Conservation (phyloP, 2,113 vertebrate genomes). For the Solea solea region DNA sequence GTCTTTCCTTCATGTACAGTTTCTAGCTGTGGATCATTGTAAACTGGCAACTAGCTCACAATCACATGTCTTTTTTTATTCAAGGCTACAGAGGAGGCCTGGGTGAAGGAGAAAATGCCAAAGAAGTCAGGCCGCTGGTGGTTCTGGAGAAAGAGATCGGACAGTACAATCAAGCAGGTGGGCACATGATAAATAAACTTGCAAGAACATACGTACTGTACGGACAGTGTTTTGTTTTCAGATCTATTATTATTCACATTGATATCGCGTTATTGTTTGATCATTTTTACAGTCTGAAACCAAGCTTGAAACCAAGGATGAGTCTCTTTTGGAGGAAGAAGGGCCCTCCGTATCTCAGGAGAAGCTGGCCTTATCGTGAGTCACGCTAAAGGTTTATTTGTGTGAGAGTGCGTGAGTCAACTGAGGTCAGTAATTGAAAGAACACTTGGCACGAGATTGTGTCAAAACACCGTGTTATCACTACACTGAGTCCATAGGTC, state of each 20-base stretch:
- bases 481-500: background rate
- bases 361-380: constrained; percentile 74
- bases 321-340: constrained; percentile 76
- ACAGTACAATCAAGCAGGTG: constrained; percentile 94
- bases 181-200: background rate
- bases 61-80: background rate
- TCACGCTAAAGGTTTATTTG: constrained; percentile 1
- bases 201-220: background rate
- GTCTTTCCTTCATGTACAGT: background rate
- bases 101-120: constrained; percentile 98
- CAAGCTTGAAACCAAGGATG: constrained; percentile 90
- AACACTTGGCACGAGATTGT: background rate
- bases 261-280: background rate
- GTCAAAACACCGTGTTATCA: background rate
- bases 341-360: constrained; percentile 69
- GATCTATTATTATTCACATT: background rate
- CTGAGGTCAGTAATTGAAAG: constrained; percentile 9
- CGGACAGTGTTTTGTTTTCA: background rate
- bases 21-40: background rate
- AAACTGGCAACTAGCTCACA: background rate
- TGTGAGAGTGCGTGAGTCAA: background rate
- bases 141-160: constrained; percentile 95
- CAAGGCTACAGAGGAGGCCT: constrained; percentile 94
- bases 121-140: constrained; percentile 98
- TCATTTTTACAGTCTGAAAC: constrained; percentile 83